phyloP scores from a whole-genome alignment of 35 echinoderm and acorn worm genomes.

The Stichopus chloronotus region DNA sequence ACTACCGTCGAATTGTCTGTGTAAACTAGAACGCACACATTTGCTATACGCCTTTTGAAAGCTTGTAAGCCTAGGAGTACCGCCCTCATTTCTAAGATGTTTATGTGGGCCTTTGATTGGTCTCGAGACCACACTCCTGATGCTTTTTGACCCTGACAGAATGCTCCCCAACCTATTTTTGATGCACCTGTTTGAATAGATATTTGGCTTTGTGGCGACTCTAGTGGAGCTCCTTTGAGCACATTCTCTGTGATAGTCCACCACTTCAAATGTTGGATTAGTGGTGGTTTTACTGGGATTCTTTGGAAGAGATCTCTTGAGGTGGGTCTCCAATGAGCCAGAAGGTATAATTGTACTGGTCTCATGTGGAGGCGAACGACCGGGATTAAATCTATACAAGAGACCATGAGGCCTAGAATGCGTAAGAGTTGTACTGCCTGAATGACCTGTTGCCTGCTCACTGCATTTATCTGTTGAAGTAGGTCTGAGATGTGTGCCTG shows the following conservation, averaged over 20 bases:
- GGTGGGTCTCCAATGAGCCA: not conserved
- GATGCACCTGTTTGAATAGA: not conserved
- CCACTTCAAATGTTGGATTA: not conserved
- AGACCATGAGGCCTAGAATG: conserved; percentile 14
- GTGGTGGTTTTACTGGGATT: not conserved
- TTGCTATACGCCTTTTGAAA: too few relatives aligned
- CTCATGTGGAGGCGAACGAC: not conserved
- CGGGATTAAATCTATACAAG: not conserved
- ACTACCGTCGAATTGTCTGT: too few relatives aligned
- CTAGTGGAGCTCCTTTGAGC: not conserved
- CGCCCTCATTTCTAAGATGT: too few relatives aligned
- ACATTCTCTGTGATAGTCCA: not conserved
- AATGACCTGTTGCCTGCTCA: not conserved
- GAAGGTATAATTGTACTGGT: conserved; percentile 7
- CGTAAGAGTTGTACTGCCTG: not conserved
- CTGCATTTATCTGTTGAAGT: not conserved
- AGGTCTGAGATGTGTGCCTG: conserved; percentile 15
- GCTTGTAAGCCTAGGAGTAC: too few relatives aligned
- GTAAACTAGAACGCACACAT: too few relatives aligned
- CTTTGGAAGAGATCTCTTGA: conserved; percentile 11
- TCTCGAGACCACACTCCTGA: too few relatives aligned
- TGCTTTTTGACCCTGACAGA: too few relatives aligned
- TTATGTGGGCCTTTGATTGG: too few relatives aligned
- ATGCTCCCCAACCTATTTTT: not conserved
- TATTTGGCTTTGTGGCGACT: not conserved